Evolutionary conservation across 2,888 invertebrate species (phyloP).

Genomic region (Drepana falcataria): DNA sequence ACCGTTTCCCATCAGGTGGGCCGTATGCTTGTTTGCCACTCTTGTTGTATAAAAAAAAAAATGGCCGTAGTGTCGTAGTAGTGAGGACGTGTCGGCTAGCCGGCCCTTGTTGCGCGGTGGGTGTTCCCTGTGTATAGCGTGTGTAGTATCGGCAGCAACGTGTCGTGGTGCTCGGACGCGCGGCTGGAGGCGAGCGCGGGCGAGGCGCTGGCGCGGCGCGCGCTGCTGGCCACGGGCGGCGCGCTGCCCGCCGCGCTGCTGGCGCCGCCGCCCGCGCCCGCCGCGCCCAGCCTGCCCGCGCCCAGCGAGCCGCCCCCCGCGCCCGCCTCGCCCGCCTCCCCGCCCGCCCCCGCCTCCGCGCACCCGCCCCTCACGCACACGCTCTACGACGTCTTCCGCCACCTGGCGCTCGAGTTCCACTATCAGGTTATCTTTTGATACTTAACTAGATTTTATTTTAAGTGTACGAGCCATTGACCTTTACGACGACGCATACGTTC

Average conservation of each 20-base stretch:
- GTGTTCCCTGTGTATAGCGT: background rate
- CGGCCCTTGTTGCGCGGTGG: background rate
- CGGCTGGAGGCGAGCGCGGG: slow-evolving; percentile 91
- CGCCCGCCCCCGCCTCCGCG: slow-evolving; percentile 23
- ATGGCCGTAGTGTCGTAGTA: no score
- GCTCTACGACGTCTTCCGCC: slow-evolving; percentile 65
- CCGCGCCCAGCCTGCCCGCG: slow-evolving; percentile 26
- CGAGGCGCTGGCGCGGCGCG: slow-evolving; percentile 84
- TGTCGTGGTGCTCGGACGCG: slow-evolving; percentile 64
- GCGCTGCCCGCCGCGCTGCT: slow-evolving; percentile 67
- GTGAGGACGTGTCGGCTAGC: no score
- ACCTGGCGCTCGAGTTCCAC: slow-evolving; percentile 73
- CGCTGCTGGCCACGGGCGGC: slow-evolving; percentile 82
- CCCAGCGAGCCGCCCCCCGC: slow-evolving; percentile 23
- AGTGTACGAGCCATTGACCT: no score
- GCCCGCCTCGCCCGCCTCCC: slow-evolving; percentile 23
- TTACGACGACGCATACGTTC: background rate
- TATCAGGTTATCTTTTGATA: slow-evolving; percentile 41
- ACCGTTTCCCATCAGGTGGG: no score
- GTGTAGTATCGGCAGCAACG: slow-evolving; percentile 31
- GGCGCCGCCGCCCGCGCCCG: slow-evolving; percentile 31
- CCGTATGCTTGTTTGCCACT: no score
- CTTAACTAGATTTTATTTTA: no score
- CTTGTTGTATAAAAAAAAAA: no score
- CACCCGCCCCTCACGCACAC: slow-evolving; percentile 62